Evolutionary conservation across 2,797 vertebrate genomes (phyloP).

Genomic region (Hoplostethus mediterraneus): DNA sequence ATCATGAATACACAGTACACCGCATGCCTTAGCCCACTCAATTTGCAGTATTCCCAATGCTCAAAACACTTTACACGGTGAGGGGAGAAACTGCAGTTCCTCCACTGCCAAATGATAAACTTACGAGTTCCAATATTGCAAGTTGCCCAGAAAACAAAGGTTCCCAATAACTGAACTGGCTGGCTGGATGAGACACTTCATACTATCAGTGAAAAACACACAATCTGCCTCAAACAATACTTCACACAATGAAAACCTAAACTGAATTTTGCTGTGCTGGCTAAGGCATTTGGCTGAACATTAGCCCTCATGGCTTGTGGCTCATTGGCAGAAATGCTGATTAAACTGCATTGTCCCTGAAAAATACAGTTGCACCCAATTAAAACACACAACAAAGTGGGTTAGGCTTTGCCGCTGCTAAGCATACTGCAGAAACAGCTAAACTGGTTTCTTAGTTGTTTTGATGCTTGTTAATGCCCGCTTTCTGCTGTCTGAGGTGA

Average conservation of each 20-base stretch:
- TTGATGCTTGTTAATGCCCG: slow-evolving; percentile 32
- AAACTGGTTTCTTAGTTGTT: slow-evolving; percentile 20
- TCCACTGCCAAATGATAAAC: background rate
- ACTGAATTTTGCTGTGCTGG: slow-evolving; percentile 26
- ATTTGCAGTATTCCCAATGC: background rate
- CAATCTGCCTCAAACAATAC: slow-evolving; percentile 31
- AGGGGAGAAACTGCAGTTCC: no score
- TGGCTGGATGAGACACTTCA: slow-evolving; percentile 22
- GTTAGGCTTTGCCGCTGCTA: background rate
- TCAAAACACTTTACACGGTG: no score
- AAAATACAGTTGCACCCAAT: slow-evolving; percentile 57
- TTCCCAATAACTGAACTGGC: slow-evolving; percentile 6
- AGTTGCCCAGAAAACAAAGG: background rate
- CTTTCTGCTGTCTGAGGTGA: slow-evolving; percentile 5
- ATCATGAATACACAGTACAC: slow-evolving; percentile 21
- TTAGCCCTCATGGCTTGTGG: slow-evolving; percentile 45
- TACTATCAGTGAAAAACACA: slow-evolving; percentile 29
- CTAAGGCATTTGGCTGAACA: slow-evolving; percentile 46
- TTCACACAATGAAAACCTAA: slow-evolving; percentile 21
- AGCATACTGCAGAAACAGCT: background rate
- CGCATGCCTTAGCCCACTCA: background rate
- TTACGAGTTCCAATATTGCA: background rate
- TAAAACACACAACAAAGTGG: slow-evolving; percentile 53
- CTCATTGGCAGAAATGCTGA: slow-evolving; percentile 55
- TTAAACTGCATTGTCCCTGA: slow-evolving; percentile 55